phyloP scores from a whole-genome alignment of 2,113 vertebrate species.

The Abramis brama region DNA sequence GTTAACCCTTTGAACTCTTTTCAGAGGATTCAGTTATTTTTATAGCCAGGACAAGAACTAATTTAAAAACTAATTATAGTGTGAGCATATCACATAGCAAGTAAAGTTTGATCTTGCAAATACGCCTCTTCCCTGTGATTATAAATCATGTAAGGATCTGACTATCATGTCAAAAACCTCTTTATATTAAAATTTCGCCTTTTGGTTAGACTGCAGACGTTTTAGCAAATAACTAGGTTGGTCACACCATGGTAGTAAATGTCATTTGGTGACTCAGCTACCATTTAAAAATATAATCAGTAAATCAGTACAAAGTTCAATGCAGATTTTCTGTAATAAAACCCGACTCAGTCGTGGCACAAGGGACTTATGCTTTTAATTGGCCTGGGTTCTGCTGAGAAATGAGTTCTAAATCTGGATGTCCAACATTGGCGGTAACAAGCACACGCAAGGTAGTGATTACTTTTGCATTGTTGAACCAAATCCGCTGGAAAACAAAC shows the following conservation, averaged over 20 bases:
- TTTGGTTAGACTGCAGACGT: neutral
- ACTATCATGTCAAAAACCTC: neutral
- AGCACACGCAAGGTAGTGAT: constrained; percentile 39
- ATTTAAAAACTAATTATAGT: neutral
- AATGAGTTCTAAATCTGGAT: constrained; percentile 35
- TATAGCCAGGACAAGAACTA: neutral
- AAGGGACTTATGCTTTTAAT: constrained; percentile 33
- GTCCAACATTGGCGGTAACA: constrained; percentile 16
- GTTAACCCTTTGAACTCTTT: neutral
- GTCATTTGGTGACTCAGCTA: neutral
- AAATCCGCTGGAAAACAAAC: constrained; percentile 36
- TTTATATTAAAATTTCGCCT: neutral
- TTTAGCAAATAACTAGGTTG: neutral
- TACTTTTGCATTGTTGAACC: constrained; percentile 21
- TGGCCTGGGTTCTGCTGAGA: constrained; percentile 30
- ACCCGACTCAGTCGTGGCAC: neutral
- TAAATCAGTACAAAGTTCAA: constrained; percentile 11
- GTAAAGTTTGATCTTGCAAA: neutral
- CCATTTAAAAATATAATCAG: neutral
- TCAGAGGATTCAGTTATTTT: constrained; percentile 13
- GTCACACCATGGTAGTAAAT: neutral
- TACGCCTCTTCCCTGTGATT: neutral
- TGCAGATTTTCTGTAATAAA: constrained; percentile 2
- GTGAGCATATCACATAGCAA: neutral
- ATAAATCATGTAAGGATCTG: neutral